Evolutionary conservation across 2,888 invertebrate genomes (phyloP), one percentile per base, ranked within the genome.

Genomic region (Cyclophora punctaria): DNA sequence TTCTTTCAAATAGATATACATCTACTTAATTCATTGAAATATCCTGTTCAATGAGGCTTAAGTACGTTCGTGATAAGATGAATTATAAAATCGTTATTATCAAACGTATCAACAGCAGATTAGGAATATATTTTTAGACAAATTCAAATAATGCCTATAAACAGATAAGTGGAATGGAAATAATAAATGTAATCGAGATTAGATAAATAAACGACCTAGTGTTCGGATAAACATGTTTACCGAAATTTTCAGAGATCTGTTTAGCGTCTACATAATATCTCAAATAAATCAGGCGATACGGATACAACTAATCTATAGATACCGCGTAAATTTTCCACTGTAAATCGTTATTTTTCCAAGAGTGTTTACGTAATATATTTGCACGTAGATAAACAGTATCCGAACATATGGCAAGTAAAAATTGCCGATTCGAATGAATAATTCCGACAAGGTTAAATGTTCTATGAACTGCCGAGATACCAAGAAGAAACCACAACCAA

Each of bases 311-410:
- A 73, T 72, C 73, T 54, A 54, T 51, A 49, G 60, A 64, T 60
- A 59, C 52, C 52, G 48, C 53, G 69, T 65, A 71, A 49, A 69
- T 73, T 20, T 69, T 72, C 67, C 71, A 61, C 55, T 57, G 34
- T 47, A 47, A 34, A 44, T 35, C 35, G 35, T 49, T 51, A 60
- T 62, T 57, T 71, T 72, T 60, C 60, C 60, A 57, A 40, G 49
- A 7, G 49, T 60, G 53, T 58, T 66, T 62, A 55, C 53, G 61
- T 64, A 64, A 65, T 52, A 58, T 53, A 56, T 65, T 59, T 59
- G 53, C 59, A 65, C 60, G 61, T 62, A 63, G 62, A 60, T 55
- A 64, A 62, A 60, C 51, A 57, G 48, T 49, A 60, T 55, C 56
- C 60, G 44, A 61, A 53, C 45, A 53, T 49, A 53, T 44, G 44